These are phyloP conservation scores for Calliphora vicina DNA, from an alignment of 1,140 invertebrate species.

Conservation along the genomic window DNA sequence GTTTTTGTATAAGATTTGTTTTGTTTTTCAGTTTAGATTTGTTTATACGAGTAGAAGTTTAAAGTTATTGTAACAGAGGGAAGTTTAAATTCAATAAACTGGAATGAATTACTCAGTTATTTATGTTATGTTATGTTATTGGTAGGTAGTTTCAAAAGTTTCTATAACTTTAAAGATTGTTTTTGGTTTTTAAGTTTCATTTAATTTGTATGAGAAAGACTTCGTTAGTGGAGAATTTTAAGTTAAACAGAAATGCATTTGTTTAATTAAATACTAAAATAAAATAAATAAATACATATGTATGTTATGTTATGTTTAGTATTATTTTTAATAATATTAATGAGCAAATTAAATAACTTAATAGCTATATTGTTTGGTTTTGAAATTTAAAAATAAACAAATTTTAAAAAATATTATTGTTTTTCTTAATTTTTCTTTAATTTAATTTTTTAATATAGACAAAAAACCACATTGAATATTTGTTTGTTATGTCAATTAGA, in stretches of 20 bases:
- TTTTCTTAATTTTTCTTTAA: background rate
- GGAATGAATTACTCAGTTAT: background rate
- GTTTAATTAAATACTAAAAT: background rate
- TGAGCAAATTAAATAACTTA: slow-evolving; percentile 29
- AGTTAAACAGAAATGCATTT: background rate
- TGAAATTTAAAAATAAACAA: background rate
- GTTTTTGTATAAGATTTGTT: background rate
- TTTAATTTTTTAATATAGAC: too few relatives aligned
- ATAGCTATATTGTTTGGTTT: background rate
- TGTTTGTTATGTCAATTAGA: too few relatives aligned
- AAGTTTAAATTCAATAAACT: background rate
- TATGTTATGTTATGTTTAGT: background rate
- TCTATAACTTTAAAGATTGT: background rate
- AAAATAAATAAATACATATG: too few relatives aligned
- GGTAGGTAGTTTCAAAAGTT: background rate
- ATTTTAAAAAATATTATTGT: background rate
- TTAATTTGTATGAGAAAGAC: background rate
- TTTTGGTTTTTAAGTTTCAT: background rate
- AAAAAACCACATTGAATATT: too few relatives aligned
- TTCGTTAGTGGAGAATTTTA: background rate
- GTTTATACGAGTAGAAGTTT: background rate
- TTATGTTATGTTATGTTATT: background rate
- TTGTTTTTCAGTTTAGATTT: background rate
- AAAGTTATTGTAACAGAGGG: background rate
- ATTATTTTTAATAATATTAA: background rate